Evolutionary conservation across 2,888 invertebrate species (phyloP).

Genomic region (Gasteruption jaculator): DNA sequence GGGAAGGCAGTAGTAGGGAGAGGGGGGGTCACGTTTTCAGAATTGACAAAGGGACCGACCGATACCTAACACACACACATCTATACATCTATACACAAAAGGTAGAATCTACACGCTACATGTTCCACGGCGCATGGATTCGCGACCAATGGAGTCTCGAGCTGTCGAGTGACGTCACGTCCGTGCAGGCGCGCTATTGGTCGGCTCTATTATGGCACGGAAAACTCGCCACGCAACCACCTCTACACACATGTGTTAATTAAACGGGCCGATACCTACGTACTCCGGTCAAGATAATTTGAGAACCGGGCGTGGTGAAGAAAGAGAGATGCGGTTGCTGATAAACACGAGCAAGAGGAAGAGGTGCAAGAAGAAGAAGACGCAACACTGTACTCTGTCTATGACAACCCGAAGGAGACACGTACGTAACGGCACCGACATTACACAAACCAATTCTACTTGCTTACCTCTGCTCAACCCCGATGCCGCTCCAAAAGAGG

Average conservation of each 20-base stretch:
- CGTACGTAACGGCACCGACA: no score
- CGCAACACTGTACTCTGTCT: not conserved
- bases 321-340: not conserved
- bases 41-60: slow-evolving; percentile 10
- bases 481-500: no score
- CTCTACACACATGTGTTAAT: slow-evolving; percentile 47
- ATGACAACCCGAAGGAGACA: no score
- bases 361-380: not conserved
- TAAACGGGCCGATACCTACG: slow-evolving; percentile 37
- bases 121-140: slow-evolving; percentile 19
- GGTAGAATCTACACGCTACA: no score
- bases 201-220: slow-evolving; percentile 46
- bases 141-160: slow-evolving; percentile 32
- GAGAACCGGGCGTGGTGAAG: slow-evolving; percentile 30
- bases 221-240: slow-evolving; percentile 51
- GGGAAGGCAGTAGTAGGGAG: slow-evolving; percentile 3
- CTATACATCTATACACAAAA: no score
- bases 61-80: slow-evolving; percentile 10
- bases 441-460: no score
- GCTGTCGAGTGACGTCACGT: slow-evolving; percentile 43
- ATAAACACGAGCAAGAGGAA: not conserved
- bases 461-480: no score
- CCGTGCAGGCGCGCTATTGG: slow-evolving; percentile 41
- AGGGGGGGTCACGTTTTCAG: not conserved
- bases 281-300: slow-evolving; percentile 32